Evolutionary conservation across 1,140 invertebrate species (phyloP), one percentile per base, ranked within the genome.

Genomic region (Panagrolaimus sp.): DNA sequence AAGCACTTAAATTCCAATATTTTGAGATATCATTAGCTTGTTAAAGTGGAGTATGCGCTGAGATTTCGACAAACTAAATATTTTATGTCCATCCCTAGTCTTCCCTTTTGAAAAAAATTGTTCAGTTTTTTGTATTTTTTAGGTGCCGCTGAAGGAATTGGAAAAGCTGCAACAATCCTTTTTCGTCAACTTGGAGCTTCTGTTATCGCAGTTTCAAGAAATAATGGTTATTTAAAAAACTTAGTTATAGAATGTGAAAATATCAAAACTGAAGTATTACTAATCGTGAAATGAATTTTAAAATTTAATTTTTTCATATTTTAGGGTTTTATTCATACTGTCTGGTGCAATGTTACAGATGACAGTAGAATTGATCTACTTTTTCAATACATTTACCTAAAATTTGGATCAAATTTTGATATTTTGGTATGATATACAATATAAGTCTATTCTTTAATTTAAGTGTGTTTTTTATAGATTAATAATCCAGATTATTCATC

Each of bases 401-500:
- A 48, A 69, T 72, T 66, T 58, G 87, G 52, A 1, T 21, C 21
- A n/a, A 89, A 71, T 90, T 88, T 82, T 89, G 89, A 78, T 43
- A 77, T 79, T 65, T 64, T 78, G 63, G 76, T 76, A 70, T 32
- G 63, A 44, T 12, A 72, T 24, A 17, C 28, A 46, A 38, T 21
- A 10, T 71, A n/a, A 17, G 66, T 69, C 32, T 38, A 4, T 7
- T 38, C 7, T 38, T 38, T n/a, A n/a, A n/a, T 38, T 38, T 38
- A 2, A 38, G 2, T 28, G n/a, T 15, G 7, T 1, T 12, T n/a
- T 32, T 17, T 7, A 12, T 43, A 76, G 84, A 83, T 95, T 0
- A 95, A 94, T 84, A 92, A 91, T 87, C 92, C 92, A 44, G 92
- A 92, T 91, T 65, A 81, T 94, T 17, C 90, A 90, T 81, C 85